Evolutionary conservation across 1,140 invertebrate genomes (phyloP).

Genomic region (Heliothis virescens): DNA sequence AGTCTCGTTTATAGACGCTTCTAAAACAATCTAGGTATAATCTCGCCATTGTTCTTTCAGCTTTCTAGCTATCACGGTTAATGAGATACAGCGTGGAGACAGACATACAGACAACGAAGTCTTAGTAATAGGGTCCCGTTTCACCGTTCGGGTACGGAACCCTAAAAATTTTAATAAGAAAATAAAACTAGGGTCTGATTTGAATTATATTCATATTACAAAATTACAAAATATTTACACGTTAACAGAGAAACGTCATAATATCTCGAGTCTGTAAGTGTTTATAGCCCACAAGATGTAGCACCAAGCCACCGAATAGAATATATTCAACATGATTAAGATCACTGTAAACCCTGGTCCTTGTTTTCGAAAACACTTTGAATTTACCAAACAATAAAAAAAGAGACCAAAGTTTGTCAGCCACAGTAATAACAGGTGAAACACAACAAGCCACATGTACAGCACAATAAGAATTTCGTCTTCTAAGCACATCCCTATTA

Average conservation of each 20-base stretch:
- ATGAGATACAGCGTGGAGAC: too few relatives aligned
- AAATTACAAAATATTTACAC: background rate
- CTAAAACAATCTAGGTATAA: too few relatives aligned
- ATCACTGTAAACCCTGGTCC: background rate
- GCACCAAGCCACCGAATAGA: background rate
- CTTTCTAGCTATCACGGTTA: too few relatives aligned
- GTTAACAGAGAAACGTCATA: background rate
- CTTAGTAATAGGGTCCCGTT: too few relatives aligned
- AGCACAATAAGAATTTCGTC: background rate
- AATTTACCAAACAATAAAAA: background rate
- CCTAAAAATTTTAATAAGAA: too few relatives aligned
- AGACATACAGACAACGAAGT: too few relatives aligned
- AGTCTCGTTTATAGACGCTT: too few relatives aligned
- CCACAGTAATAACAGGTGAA: background rate
- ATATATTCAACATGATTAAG: background rate
- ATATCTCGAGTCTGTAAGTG: background rate
- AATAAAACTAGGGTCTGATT: background rate
- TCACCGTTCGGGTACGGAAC: too few relatives aligned
- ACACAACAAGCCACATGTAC: conserved; percentile 17
- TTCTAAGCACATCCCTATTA: background rate
- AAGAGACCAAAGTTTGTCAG: background rate
- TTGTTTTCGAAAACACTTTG: background rate
- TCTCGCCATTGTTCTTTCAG: too few relatives aligned
- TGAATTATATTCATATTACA: background rate
- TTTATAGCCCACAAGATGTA: background rate